Conservation (phyloP, 2,888 invertebrate species). For the Gastrophysa polygoni region DNA sequence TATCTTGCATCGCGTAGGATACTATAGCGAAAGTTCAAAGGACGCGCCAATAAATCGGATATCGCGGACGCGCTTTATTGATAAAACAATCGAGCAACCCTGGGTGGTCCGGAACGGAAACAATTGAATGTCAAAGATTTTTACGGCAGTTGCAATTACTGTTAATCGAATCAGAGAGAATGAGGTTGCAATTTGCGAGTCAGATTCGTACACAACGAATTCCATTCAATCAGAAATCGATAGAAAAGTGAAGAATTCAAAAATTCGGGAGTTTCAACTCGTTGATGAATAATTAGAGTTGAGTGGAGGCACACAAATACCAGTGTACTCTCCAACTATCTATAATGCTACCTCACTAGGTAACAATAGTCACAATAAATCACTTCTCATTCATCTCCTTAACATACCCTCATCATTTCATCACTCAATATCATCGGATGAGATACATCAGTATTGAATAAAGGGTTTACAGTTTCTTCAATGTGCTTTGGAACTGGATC, state of each 20-base stretch:
- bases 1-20: background rate
- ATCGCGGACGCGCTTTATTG: conserved; percentile 27
- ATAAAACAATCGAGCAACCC: conserved; percentile 32
- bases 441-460: too few relatives aligned
- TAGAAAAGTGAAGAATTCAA: background rate
- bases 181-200: background rate
- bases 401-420: too few relatives aligned
- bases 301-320: too few relatives aligned
- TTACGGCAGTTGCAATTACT: conserved; percentile 7
- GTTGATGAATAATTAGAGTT: too few relatives aligned
- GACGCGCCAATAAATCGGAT: conserved; percentile 28
- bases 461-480: too few relatives aligned
- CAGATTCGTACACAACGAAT: background rate
- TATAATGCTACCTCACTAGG: too few relatives aligned
- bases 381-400: too few relatives aligned
- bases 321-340: too few relatives aligned
- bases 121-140: conserved; percentile 32
- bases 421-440: too few relatives aligned
- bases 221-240: background rate
- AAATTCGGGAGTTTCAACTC: too few relatives aligned
- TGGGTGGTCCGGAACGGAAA: conserved; percentile 34
- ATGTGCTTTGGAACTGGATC: too few relatives aligned
- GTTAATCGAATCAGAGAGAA: background rate
- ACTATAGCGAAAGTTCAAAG: conserved; percentile 27
- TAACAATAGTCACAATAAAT: too few relatives aligned